These are phyloP conservation scores for Anniella stebbinsi DNA, from an alignment of 2,797 vertebrate genomes.

Conservation along the genomic window DNA sequence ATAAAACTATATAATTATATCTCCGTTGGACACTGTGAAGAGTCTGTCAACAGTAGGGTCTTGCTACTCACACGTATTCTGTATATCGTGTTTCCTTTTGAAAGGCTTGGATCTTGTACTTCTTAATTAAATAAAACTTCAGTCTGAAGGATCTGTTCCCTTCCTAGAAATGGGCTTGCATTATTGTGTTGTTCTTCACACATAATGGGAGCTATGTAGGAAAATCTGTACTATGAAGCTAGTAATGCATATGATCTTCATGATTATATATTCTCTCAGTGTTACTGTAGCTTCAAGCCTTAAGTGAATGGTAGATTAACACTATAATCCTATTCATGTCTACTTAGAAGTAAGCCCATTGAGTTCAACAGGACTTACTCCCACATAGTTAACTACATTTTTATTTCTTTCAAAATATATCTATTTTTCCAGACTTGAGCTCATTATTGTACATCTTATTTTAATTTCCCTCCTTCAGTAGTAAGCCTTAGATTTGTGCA, in stretches of 20 bases:
- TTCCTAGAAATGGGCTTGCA: not conserved
- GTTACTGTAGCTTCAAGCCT: constrained; percentile 11
- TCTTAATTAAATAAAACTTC: constrained; percentile 4
- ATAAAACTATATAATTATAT: not conserved
- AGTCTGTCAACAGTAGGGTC: not conserved
- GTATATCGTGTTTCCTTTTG: constrained; percentile 22
- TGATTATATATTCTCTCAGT: not conserved
- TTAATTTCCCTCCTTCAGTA: constrained; percentile 6
- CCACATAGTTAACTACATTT: not conserved
- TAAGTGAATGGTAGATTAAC: not conserved
- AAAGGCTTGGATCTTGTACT: constrained; percentile 7
- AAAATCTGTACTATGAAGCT: not conserved
- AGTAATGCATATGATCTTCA: not conserved
- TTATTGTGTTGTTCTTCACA: not conserved
- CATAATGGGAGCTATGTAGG: not conserved
- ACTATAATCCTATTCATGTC: no score
- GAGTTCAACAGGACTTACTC: no score
- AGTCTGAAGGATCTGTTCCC: not conserved
- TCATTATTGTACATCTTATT: constrained; percentile 20
- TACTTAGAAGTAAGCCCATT: no score
- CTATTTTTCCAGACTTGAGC: constrained; percentile 34
- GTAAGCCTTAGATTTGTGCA: constrained; percentile 33
- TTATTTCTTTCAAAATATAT: constrained; percentile 19
- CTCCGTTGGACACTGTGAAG: not conserved
- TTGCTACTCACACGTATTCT: not conserved